Evolutionary conservation across 2,888 invertebrate species (phyloP).

Genomic region (Heliconius charithonia): DNA sequence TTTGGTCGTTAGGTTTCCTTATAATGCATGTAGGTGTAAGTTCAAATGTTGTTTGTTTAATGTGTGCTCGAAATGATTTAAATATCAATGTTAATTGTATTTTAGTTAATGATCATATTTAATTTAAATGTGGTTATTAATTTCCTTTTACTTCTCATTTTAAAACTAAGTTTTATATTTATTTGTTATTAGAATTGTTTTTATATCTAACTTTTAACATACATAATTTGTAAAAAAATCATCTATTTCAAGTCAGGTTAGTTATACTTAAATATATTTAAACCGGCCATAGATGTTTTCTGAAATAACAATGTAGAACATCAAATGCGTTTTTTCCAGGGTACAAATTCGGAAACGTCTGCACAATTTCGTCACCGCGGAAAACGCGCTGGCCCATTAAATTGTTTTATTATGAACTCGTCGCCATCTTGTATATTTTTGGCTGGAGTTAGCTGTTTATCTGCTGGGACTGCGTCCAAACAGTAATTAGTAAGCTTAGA

Average conservation of each 20-base stretch:
- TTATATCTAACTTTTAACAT: no score
- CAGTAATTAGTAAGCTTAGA: slow-evolving; percentile 79
- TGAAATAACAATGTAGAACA: slow-evolving; percentile 7
- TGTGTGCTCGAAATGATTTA: background rate
- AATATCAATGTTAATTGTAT: background rate
- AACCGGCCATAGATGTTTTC: background rate
- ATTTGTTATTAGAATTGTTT: background rate
- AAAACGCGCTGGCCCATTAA: slow-evolving; percentile 84
- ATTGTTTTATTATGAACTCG: slow-evolving; percentile 84
- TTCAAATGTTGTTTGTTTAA: background rate
- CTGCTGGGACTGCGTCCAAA: slow-evolving; percentile 82
- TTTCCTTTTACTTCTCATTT: background rate
- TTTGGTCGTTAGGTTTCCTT: slow-evolving; percentile 18
- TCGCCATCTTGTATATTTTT: slow-evolving; percentile 83
- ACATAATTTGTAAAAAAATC: no score
- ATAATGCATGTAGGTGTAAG: background rate
- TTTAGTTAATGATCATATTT: background rate
- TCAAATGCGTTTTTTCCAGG: slow-evolving; percentile 13
- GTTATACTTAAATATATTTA: background rate
- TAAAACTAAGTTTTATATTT: background rate
- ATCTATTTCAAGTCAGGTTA: background rate
- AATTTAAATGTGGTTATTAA: background rate
- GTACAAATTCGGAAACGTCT: slow-evolving; percentile 73
- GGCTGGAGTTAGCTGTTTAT: slow-evolving; percentile 82
- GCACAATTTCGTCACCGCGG: slow-evolving; percentile 83